Evolutionary conservation across 2,113 vertebrate genomes (phyloP), one percentile per base, ranked within the genome.

Genomic region (Montifringilla adamsi): DNA sequence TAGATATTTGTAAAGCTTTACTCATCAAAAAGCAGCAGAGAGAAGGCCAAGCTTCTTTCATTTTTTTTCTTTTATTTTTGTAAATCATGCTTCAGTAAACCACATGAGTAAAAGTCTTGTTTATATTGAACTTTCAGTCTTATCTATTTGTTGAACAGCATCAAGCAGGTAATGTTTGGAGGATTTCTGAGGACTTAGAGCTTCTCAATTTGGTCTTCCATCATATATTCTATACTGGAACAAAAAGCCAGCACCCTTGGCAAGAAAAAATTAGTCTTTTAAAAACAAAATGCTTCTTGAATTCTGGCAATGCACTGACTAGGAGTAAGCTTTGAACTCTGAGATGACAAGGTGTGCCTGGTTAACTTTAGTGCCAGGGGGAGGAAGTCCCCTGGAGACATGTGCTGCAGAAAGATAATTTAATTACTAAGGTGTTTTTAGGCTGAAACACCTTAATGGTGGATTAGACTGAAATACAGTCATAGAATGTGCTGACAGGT

Each of bases 401-500:
- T 19, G 11, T 68, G 67, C 15, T 72, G 26, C 68, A 53, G 55
- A 37, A 33, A 53, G 4, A 59, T 13, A 92, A 78, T 72, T 94
- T 43, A 68, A 44, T 87, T 52, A 63, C n/a, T 74, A 33, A 78
- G n/a, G 47, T 92, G 77, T 90, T 96, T 92, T 70, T 74, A 79
- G 60, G 39, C 23, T 87, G 35, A 70, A 77, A 70, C 35, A 56
- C 49, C 64, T 77, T 37, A 67, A 33, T 37, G 41, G 72, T 76
- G 79, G 44, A 89, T 94, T 93, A 90, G 49, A 26, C 49, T 78
- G 85, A 96, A 93, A 75, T 68, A 64, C 15, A 72, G 77, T 60
- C 86, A 68, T 10, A 87, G 53, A 91, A 94, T 49, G 30, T 79
- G 90, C 80, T 94, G 83, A 92, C 53, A 90, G 35, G 66, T 86